A percentile compares a stretch with the other conserved stretches of the same genome.
phyloP scores from a whole-genome alignment of 2,888 invertebrate genomes.

The Stenchaetothrips biformis region DNA sequence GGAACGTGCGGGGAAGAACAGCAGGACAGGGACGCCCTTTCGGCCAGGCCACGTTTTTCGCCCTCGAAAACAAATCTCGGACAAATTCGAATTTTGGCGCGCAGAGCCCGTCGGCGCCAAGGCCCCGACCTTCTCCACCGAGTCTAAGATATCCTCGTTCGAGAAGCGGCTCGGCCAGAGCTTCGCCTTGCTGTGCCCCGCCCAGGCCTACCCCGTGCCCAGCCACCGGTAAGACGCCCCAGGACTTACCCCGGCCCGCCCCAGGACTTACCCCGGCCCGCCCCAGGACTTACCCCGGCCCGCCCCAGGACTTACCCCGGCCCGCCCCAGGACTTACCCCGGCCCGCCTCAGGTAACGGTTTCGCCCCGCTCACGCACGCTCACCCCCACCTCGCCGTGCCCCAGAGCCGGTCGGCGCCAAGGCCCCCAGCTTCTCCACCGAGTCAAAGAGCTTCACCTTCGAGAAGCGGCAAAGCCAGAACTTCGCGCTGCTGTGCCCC shows the following conservation, averaged over 20 bases:
- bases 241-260: no score
- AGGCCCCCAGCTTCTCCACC: conserved; percentile 57
- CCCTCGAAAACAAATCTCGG: no score
- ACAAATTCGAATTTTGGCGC: not conserved
- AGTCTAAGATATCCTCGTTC: conserved; percentile 45
- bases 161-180: conserved; percentile 41
- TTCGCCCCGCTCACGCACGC: not conserved
- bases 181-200: conserved; percentile 51
- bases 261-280: no score
- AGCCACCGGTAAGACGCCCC: conserved; percentile 50
- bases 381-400: not conserved
- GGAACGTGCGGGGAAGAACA: no score
- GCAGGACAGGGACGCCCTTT: no score
- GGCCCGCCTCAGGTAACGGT: not conserved
- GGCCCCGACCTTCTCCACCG: conserved; percentile 57
- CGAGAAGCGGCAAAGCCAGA: conserved; percentile 41
- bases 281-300: no score
- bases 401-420: conserved; percentile 49
- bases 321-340: no score
- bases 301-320: conserved; percentile 55
- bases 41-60: no score
- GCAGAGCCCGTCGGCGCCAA: conserved; percentile 51
- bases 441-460: conserved; percentile 47
- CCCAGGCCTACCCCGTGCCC: conserved; percentile 56
- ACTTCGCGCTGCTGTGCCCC: conserved; percentile 50